Conservation (phyloP, 1,140 invertebrate genomes). For the Achroia grisella region DNA sequence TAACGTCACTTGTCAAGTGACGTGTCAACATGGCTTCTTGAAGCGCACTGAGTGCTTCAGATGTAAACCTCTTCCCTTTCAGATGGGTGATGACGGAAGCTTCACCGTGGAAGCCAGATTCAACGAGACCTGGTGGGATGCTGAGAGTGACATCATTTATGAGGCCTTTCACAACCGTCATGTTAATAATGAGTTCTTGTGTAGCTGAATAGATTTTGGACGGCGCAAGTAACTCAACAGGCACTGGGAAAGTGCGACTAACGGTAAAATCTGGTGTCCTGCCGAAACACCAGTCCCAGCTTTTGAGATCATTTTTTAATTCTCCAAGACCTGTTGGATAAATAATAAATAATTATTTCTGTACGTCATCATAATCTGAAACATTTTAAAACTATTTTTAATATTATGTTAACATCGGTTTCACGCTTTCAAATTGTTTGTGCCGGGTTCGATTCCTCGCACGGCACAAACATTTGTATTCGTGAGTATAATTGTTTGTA, state of each 20-base stretch:
- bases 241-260: slow-evolving; percentile 63
- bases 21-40: slow-evolving; percentile 65
- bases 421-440: no score
- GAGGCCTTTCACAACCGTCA: slow-evolving; percentile 66
- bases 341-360: neutral
- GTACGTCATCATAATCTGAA: no score
- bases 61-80: slow-evolving; percentile 68
- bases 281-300: slow-evolving; percentile 94
- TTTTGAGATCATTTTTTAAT: slow-evolving; percentile 78
- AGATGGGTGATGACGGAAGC: slow-evolving; percentile 68
- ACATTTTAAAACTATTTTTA: no score
- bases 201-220: slow-evolving; percentile 51
- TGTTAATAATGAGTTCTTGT: slow-evolving; percentile 64
- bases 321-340: slow-evolving; percentile 76
- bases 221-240: slow-evolving; percentile 49
- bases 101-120: slow-evolving; percentile 68
- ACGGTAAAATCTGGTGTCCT: slow-evolving; percentile 90
- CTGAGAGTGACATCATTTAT: slow-evolving; percentile 66
- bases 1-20: slow-evolving; percentile 41
- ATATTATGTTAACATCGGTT: no score
- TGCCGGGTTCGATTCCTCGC: no score
- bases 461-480: no score
- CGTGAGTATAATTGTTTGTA: no score
- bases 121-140: slow-evolving; percentile 63
- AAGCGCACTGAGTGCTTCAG: slow-evolving; percentile 57